phyloP scores from a whole-genome alignment of 2,113 vertebrate species.

The Pedionomus torquatus region DNA sequence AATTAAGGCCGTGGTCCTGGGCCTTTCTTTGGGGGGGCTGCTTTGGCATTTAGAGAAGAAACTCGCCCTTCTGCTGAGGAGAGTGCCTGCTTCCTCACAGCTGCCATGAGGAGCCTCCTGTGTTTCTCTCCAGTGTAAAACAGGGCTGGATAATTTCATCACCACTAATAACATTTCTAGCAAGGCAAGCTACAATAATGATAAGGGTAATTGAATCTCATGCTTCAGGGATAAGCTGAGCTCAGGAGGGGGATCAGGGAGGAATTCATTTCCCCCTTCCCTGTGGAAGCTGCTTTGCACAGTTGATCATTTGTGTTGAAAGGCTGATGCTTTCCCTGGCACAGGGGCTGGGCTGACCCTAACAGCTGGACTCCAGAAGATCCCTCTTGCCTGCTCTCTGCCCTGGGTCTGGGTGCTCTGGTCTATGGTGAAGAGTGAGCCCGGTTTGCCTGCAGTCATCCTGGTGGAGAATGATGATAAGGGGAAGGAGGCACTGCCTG shows the following conservation, averaged over 20 bases:
- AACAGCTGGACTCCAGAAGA: neutral
- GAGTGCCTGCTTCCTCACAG: neutral
- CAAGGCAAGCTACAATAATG: slow-evolving; percentile 34
- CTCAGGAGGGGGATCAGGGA: slow-evolving; percentile 22
- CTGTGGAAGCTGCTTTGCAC: slow-evolving; percentile 1
- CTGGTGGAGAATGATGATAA: neutral
- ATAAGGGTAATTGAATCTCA: slow-evolving; percentile 70
- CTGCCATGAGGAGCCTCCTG: neutral
- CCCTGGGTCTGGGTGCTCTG: neutral
- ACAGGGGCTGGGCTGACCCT: neutral
- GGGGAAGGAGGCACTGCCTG: neutral
- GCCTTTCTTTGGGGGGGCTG: neutral
- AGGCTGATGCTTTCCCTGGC: neutral
- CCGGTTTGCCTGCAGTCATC: neutral
- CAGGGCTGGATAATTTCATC: slow-evolving; percentile 60
- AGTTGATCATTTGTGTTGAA: neutral
- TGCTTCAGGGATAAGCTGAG: slow-evolving; percentile 50
- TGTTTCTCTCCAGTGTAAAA: neutral
- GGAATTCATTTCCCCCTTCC: slow-evolving; percentile 13
- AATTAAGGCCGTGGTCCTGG: neutral
- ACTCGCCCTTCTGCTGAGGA: neutral
- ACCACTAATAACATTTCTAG: slow-evolving; percentile 45
- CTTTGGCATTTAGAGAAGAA: neutral
- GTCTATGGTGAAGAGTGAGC: neutral
- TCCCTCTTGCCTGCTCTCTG: neutral